phyloP scores from a whole-genome alignment of 2,797 vertebrate species.

The Darevskia mixta region DNA sequence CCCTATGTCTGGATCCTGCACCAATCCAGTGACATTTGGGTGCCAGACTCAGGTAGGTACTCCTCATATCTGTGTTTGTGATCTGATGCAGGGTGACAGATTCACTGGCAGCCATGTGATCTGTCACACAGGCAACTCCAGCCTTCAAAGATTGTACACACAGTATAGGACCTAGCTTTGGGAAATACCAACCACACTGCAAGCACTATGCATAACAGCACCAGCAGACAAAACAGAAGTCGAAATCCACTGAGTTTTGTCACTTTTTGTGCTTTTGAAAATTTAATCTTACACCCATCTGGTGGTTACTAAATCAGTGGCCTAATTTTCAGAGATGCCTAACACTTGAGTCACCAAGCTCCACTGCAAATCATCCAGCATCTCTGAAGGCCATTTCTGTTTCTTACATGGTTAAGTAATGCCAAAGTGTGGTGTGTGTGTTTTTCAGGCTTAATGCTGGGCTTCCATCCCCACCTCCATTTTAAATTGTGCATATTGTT shows the following conservation, averaged over 20 bases:
- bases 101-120: not conserved
- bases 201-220: not conserved
- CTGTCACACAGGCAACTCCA: not conserved
- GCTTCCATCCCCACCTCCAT: slow-evolving; percentile 20
- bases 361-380: slow-evolving; percentile 1
- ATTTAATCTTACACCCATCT: slow-evolving; percentile 13
- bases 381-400: slow-evolving; percentile 23
- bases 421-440: slow-evolving; percentile 6
- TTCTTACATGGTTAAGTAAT: slow-evolving; percentile 12
- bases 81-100: not conserved
- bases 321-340: not conserved
- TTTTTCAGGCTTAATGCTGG: slow-evolving; percentile 24
- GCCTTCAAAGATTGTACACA: not conserved
- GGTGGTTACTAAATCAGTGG: slow-evolving; percentile 28
- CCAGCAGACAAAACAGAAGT: not conserved
- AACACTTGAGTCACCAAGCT: not conserved
- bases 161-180: not conserved
- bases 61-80: not conserved
- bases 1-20: not conserved
- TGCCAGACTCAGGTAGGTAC: not conserved
- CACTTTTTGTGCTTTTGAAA: slow-evolving; percentile 26
- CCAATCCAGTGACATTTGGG: not conserved
- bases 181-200: not conserved
- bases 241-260: not conserved
- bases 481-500: not conserved